A percentile compares a stretch with the other conserved stretches of the same genome.
Conservation (phyloP, 2,888 invertebrate genomes). For the Mystacides longicornis region DNA sequence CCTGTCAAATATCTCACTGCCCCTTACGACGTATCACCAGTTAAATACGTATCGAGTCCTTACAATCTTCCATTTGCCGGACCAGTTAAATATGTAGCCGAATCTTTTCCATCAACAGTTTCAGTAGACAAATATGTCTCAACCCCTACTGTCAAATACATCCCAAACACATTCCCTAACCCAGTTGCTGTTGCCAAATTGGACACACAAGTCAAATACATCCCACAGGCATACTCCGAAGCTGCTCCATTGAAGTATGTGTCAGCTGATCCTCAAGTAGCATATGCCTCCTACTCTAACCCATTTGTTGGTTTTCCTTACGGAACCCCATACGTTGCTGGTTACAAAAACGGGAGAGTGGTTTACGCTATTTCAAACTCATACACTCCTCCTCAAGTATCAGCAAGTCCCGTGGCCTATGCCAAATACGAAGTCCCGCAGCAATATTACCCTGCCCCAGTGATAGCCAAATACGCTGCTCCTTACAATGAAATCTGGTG, state of each 20-base stretch:
- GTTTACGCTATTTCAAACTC: conserved; percentile 20
- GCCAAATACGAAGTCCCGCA: conserved; percentile 11
- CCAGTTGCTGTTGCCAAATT: not conserved
- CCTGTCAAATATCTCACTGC: conserved; percentile 3
- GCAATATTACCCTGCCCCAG: conserved; percentile 11
- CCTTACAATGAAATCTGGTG: conserved; percentile 7
- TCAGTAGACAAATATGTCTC: not conserved
- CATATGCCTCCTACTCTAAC: conserved; percentile 14
- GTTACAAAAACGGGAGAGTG: conserved; percentile 15
- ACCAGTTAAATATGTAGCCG: not conserved
- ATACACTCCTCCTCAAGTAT: conserved; percentile 15
- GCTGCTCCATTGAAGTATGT: not conserved
- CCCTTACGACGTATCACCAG: not conserved
- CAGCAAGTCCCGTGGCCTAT: conserved; percentile 17
- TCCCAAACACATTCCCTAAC: not conserved
- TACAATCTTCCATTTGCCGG: not conserved
- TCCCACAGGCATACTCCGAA: not conserved
- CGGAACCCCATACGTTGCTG: conserved; percentile 4
- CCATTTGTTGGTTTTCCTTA: conserved; percentile 5
- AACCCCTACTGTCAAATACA: not conserved
- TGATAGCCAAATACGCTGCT: conserved; percentile 6
- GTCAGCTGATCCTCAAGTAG: not conserved
- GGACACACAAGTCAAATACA: not conserved
- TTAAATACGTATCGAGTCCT: not conserved
- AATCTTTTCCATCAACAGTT: not conserved